Evolutionary conservation across 2,113 vertebrate species (phyloP).

Genomic region (Tupaia tana): DNA sequence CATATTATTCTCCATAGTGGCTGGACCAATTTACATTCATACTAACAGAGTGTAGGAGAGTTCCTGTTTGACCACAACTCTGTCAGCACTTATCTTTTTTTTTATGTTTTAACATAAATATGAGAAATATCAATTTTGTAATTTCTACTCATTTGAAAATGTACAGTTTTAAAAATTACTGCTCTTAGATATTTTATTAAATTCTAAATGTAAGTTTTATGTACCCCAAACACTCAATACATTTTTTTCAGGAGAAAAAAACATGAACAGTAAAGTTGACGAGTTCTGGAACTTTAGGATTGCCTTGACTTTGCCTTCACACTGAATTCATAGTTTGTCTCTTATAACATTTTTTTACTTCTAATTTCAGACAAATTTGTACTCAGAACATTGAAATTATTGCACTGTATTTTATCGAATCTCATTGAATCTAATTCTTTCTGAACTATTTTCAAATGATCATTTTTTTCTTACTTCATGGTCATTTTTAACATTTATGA

Average conservation of each 20-base stretch:
- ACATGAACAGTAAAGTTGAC: background rate
- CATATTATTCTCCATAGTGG: too few species aligned
- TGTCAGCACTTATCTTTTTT: too few species aligned
- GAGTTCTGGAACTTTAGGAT: background rate
- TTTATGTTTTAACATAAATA: background rate
- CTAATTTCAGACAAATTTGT: background rate
- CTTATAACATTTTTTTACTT: background rate
- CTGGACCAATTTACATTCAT: too few species aligned
- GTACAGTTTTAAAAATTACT: background rate
- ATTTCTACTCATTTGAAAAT: background rate
- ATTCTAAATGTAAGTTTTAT: background rate
- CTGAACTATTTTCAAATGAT: background rate
- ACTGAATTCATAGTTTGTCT: background rate
- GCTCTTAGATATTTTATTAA: background rate
- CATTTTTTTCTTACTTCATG: background rate
- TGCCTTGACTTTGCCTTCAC: background rate
- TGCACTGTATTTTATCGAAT: background rate
- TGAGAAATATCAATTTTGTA: background rate
- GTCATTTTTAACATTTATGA: background rate
- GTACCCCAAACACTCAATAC: background rate
- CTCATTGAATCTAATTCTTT: background rate
- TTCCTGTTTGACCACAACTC: too few species aligned
- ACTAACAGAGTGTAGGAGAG: too few species aligned
- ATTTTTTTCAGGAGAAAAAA: background rate
- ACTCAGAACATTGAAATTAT: background rate